Percentiles rank a stretch among this genome's conserved stretches.
These are phyloP conservation scores for Smittia sp. DNA, from an alignment of 2,888 invertebrate species.

Conservation along the genomic window DNA sequence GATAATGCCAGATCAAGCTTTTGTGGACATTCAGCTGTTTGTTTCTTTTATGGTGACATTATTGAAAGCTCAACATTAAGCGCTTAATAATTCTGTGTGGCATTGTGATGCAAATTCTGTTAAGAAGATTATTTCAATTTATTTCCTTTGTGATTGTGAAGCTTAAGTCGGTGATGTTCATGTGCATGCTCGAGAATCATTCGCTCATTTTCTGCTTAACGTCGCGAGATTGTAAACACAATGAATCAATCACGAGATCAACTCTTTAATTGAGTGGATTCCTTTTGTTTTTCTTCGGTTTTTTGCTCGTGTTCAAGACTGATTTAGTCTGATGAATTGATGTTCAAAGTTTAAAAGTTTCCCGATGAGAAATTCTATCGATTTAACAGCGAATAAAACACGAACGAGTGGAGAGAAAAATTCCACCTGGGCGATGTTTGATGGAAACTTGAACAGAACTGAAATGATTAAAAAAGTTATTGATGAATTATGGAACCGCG, in stretches of 20 bases:
- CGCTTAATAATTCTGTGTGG: conserved; percentile 26
- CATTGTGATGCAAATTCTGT: conserved; percentile 39
- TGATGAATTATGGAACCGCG: conserved; percentile 41
- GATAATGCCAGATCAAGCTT: conserved; percentile 19
- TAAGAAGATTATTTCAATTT: conserved; percentile 40
- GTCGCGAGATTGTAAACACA: not conserved
- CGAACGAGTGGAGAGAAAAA: not conserved
- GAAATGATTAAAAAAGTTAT: conserved; percentile 36
- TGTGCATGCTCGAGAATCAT: not conserved
- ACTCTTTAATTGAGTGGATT: conserved; percentile 40
- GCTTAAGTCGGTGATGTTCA: not conserved
- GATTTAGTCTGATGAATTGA: conserved; percentile 32
- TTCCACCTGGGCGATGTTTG: conserved; percentile 28
- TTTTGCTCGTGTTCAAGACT: not conserved
- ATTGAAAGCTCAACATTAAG: conserved; percentile 36
- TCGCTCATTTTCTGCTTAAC: conserved; percentile 1
- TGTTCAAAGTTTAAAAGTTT: not conserved
- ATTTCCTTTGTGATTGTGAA: conserved; percentile 5
- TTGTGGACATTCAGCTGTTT: not conserved
- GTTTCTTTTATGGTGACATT: conserved; percentile 19
- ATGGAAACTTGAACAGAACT: conserved; percentile 38
- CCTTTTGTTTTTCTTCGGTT: conserved; percentile 25
- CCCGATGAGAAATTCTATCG: conserved; percentile 9
- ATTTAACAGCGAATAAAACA: not conserved
- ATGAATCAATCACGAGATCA: conserved; percentile 40